Evolutionary conservation across 2,113 vertebrate species (phyloP), one percentile per base, ranked within the genome.

Genomic region (Mirounga angustirostris): DNA sequence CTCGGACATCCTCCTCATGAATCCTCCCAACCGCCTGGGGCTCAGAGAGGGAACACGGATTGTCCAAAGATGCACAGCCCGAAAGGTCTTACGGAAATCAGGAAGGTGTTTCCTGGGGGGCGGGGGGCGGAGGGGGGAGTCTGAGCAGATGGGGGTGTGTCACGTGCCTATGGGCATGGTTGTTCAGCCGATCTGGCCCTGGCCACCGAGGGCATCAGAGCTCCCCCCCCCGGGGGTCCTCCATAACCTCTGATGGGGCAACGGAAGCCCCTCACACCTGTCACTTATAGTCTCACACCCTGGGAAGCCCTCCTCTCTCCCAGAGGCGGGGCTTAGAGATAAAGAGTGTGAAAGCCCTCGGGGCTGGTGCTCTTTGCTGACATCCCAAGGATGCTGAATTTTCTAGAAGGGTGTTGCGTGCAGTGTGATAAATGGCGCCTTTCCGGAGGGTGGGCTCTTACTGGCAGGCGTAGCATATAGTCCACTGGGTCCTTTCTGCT

Each of bases 91-190:
- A 43, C 2, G 24, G 80, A 56, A 74, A 54, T 71, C 46, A 21
- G 2, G 58, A 30, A 33, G 59, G 46, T 21, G 6, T 71, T 13
- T 58, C 80, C 33, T 40, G 4, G 14, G 7, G 28, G 58, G 10
- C 40, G 1, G 0, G 18, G 8, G 10, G 21, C 13, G 2, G 1
- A 10, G 4, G 22, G 22, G 28, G 3, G 2, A 6, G 54, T 79
- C 43, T 58, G 18, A 78, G 80, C 40, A 36, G 46, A 11, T 6
- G 4, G 24, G 12, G 26, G n/a, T 28, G 26, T 85, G 74, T 61
- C 59, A 11, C 9, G 11, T 24, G 30, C 40, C 22, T 36, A 30
- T 2, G 12, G 36, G 46, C 2, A 0, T 28, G 46, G 28, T 7
- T 0, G 22, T 28, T 11, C 79, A 69, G 56, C 36, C 6, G 18